These are phyloP conservation scores for Myotis daubentonii DNA, from an alignment of 2,797 vertebrate genomes.

Conservation along the genomic window DNA sequence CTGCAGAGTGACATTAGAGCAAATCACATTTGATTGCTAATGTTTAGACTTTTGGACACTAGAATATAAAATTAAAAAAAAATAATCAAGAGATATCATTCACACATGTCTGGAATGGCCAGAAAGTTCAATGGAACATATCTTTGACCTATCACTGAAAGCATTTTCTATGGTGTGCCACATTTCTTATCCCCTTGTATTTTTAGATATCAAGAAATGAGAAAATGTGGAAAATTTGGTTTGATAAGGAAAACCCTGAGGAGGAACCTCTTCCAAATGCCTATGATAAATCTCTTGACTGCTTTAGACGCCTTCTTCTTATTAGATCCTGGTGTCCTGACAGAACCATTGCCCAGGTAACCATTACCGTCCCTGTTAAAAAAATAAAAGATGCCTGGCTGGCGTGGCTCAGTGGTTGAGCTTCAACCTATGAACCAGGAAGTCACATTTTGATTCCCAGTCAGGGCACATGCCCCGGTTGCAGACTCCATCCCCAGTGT, in stretches of 20 bases:
- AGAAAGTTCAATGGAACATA: neutral
- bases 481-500: too few relatives aligned
- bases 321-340: constrained; percentile 98
- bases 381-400: neutral
- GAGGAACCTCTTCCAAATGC: constrained; percentile 92
- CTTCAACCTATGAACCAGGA: too few relatives aligned
- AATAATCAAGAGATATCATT: neutral
- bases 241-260: constrained; percentile 96
- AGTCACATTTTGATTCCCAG: too few relatives aligned
- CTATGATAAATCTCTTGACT: constrained; percentile 93
- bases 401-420: too few relatives aligned
- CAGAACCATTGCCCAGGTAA: constrained; percentile 96
- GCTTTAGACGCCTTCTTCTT: constrained; percentile 93
- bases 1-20: neutral
- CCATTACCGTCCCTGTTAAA: neutral
- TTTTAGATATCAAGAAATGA: constrained; percentile 92
- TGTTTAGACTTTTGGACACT: neutral
- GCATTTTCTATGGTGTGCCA: neutral
- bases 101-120: neutral
- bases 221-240: constrained; percentile 97
- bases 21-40: neutral
- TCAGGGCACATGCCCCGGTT: too few relatives aligned
- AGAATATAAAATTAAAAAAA: neutral
- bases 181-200: constrained; percentile 38
- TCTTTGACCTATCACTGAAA: neutral